Evolutionary conservation across 2,113 vertebrate genomes (phyloP).

Genomic region (Neogobius melanostomus): DNA sequence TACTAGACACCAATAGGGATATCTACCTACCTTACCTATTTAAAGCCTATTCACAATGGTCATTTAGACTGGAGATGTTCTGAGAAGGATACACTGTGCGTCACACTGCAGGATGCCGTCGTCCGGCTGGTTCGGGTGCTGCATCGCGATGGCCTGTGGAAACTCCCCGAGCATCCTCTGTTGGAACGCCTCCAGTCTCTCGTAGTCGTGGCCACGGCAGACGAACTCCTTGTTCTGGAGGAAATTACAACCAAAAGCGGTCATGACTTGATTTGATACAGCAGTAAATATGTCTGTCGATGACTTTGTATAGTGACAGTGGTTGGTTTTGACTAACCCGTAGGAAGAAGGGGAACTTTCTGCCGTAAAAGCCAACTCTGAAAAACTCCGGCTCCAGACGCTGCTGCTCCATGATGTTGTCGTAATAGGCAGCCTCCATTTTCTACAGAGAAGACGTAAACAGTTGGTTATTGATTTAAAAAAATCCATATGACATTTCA

Average conservation of each 20-base stretch:
- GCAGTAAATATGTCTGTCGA: neutral
- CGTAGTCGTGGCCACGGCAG: conserved; percentile 95
- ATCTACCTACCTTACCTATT: too few species aligned
- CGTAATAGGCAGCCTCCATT: conserved; percentile 98
- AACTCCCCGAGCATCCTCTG: conserved; percentile 99
- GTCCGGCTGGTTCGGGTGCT: conserved; percentile 97
- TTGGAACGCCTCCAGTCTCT: conserved; percentile 95
- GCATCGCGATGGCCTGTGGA: conserved; percentile 98
- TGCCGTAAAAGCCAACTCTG: conserved; percentile 94
- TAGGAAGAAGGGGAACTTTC: conserved; percentile 98
- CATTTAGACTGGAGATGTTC: neutral
- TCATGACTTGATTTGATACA: neutral
- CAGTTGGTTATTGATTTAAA: too few species aligned
- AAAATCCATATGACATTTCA: too few species aligned
- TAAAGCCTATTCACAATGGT: neutral
- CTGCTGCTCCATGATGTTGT: conserved; percentile 98
- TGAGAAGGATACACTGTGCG: conserved; percentile 94
- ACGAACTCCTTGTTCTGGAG: conserved; percentile 97
- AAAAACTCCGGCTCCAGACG: conserved; percentile 97
- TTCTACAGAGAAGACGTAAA: conserved; percentile 78
- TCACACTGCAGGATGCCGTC: conserved; percentile 93
- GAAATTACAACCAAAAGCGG: neutral
- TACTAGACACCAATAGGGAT: too few species aligned
- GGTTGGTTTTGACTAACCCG: conserved; percentile 79
- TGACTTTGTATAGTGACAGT: neutral